Conservation (phyloP, 2,113 vertebrate species). For the Saccopteryx bilineata region DNA sequence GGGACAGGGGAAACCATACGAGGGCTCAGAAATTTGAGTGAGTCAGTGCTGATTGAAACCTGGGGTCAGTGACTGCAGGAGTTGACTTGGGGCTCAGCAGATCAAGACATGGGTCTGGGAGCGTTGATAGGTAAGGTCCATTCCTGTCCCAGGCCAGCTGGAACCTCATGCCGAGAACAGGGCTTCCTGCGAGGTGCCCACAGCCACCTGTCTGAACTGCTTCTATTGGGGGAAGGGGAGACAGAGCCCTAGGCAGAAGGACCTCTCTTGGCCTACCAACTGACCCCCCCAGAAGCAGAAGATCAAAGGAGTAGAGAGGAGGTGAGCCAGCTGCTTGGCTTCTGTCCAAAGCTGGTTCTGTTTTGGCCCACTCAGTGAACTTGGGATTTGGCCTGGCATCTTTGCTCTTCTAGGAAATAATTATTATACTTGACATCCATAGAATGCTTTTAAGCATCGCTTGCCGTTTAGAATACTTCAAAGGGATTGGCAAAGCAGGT, state of each 20-base stretch:
- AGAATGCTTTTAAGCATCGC: neutral
- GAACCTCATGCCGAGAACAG: neutral
- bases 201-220: neutral
- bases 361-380: neutral
- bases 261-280: neutral
- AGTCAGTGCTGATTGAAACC: neutral
- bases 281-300: neutral
- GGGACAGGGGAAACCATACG: neutral
- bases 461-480: neutral
- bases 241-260: neutral
- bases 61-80: neutral
- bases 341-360: neutral
- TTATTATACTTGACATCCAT: neutral
- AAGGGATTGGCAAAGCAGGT: neutral
- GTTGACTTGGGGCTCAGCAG: constrained; percentile 31
- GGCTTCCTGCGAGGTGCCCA: neutral
- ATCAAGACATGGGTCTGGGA: neutral
- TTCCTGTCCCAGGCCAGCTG: constrained; percentile 42
- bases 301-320: neutral
- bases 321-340: neutral
- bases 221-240: neutral
- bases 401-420: constrained; percentile 66
- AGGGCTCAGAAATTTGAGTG: neutral
- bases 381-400: constrained; percentile 5
- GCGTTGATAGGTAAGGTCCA: neutral